Evolutionary conservation across 2,797 vertebrate species (phyloP).

Genomic region (Cyprinodon diabolis): DNA sequence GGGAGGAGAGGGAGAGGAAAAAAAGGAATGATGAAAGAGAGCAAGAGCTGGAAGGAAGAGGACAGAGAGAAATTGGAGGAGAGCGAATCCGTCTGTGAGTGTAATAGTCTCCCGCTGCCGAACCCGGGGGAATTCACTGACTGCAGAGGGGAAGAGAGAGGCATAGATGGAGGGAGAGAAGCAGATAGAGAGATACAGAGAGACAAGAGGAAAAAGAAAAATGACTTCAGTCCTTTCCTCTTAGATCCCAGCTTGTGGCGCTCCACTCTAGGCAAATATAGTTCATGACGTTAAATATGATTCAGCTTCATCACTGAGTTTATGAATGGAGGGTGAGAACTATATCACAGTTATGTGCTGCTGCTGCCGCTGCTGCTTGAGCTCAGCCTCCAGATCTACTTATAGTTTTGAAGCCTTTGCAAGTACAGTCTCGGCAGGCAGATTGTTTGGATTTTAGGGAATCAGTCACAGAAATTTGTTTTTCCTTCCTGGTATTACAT

Average conservation of each 20-base stretch:
- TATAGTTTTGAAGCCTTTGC: background rate
- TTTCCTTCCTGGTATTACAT: background rate
- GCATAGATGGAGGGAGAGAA: conserved; percentile 56
- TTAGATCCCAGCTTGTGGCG: conserved; percentile 39
- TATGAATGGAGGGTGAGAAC: conserved; percentile 59
- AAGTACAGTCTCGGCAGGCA: background rate
- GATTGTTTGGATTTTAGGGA: conserved; percentile 5
- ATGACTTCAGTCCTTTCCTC: conserved; percentile 58
- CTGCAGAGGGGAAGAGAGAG: conserved; percentile 75
- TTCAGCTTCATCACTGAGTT: conserved; percentile 56
- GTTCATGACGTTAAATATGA: conserved; percentile 67
- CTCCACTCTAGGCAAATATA: conserved; percentile 65
- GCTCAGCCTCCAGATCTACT: conserved; percentile 10
- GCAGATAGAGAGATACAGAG: conserved; percentile 48
- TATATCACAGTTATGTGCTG: conserved; percentile 61
- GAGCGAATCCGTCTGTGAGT: conserved; percentile 83
- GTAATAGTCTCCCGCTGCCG: conserved; percentile 82
- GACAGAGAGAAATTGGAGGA: conserved; percentile 84
- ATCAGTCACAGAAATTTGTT: background rate
- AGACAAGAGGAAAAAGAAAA: conserved; percentile 45
- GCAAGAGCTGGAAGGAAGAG: conserved; percentile 58
- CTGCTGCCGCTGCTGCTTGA: conserved; percentile 36
- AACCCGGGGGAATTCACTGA: conserved; percentile 79
- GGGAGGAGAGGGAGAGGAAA: conserved; percentile 29
- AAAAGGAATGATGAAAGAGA: conserved; percentile 56